Conservation (phyloP, 1,140 invertebrate genomes). For the Diorhabda carinulata region DNA sequence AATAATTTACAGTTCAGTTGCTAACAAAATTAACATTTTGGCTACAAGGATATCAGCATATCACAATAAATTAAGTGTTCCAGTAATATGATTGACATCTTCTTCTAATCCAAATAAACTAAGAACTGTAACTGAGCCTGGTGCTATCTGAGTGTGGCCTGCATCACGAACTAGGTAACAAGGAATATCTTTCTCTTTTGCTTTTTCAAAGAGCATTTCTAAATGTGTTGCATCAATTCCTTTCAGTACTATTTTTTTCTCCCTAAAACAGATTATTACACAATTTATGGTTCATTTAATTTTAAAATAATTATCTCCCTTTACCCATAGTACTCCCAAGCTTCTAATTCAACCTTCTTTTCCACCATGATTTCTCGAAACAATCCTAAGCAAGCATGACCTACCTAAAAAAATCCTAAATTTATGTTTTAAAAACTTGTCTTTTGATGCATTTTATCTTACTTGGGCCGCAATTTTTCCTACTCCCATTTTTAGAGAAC, state of each 20-base stretch:
- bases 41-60: not conserved
- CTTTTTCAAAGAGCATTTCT: slow-evolving; percentile 51
- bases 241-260: slow-evolving; percentile 61
- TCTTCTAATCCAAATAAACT: slow-evolving; percentile 51
- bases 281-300: too few relatives aligned
- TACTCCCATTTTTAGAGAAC: slow-evolving; percentile 56
- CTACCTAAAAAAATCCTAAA: slow-evolving; percentile 41
- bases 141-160: slow-evolving; percentile 58
- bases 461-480: slow-evolving; percentile 62
- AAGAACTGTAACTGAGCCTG: slow-evolving; percentile 52
- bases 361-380: slow-evolving; percentile 53
- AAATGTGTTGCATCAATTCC: slow-evolving; percentile 57
- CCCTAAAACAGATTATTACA: slow-evolving; percentile 44
- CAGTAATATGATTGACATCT: slow-evolving; percentile 50
- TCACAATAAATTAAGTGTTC: slow-evolving; percentile 47
- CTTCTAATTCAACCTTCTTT: slow-evolving; percentile 49
- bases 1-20: too few relatives aligned
- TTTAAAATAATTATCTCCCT: too few relatives aligned
- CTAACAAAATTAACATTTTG: too few relatives aligned
- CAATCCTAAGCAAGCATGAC: slow-evolving; percentile 59
- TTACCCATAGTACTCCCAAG: slow-evolving; percentile 9
- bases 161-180: slow-evolving; percentile 60
- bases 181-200: slow-evolving; percentile 50
- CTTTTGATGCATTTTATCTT: not conserved
- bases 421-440: not conserved